Base-by-base conservation (phyloP, 2,888 invertebrate species). In the Cinara cedri region DNA sequence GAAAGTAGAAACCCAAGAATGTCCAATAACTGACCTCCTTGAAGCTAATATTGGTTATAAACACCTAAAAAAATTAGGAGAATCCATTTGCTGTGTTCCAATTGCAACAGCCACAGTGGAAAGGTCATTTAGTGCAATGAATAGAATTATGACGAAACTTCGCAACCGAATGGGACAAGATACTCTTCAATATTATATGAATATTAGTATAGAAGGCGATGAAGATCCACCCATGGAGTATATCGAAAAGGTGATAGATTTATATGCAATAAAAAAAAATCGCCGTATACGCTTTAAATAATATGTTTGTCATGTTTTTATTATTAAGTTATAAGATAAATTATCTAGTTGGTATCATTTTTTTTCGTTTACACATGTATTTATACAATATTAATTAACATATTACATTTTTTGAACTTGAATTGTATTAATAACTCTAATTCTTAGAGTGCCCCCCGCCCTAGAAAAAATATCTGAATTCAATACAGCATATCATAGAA, bases 121-220 rank as follows among this genome's bases (percentile, higher is more conserved):
- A 16, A 66, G 46, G n/a, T 66, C 66, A 49, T 49, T 24, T 24
- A 63, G 63, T 42, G 63, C 42, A 4, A 42, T 42, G 42, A 60
- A 24, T 19, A 65, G 42, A 65, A 65, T 65, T 42, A 65, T 42
- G 44, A 65, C 63, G n/a, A 65, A 49, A 4, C 66, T 66, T 66
- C 66, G 49, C 66, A 49, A 26, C 66, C 66, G 66, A 66, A 66
- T 66, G 49, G 66, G 66, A 16, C 49, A 16, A 66, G 66, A 66
- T 66, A 66, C 66, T 49, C 66, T 66, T 44, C 46, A 46, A 24
- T 46, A 66, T 24, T 19, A 24, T 66, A 66, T 49, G 66, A 66
- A 66, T 49, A 49, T 6, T 9, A 66, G 24, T 24, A 49, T 66
- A 66, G 66, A 66, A 66, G 46, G 21, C 46, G 46, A 46, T 66